These are phyloP conservation scores for Psylliodes chrysocephalus DNA, from an alignment of 2,888 invertebrate genomes.

Conservation along the genomic window DNA sequence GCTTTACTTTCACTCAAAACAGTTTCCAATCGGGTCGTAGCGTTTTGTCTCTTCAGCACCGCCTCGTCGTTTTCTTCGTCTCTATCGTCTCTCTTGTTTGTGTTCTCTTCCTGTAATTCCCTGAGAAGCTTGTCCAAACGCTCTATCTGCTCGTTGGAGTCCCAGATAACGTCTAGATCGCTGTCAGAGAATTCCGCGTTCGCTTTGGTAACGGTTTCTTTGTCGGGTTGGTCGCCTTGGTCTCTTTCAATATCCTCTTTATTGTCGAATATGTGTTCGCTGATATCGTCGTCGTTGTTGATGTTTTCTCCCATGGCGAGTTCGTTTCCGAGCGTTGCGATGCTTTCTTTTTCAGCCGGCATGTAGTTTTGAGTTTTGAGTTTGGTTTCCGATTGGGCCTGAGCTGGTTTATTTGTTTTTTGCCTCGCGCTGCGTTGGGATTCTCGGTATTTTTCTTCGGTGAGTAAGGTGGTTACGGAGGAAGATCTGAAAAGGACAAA, in stretches of 20 bases:
- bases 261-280: not conserved
- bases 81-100: not conserved
- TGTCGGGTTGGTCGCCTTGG: not conserved
- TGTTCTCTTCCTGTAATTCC: not conserved
- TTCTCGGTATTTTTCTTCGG: not conserved
- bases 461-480: not conserved
- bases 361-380: not conserved
- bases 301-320: not conserved
- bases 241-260: not conserved
- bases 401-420: not conserved
- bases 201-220: not conserved
- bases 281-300: not conserved
- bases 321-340: not conserved
- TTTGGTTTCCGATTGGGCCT: not conserved
- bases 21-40: not conserved
- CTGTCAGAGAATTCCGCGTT: not conserved
- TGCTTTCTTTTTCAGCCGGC: not conserved
- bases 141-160: not conserved
- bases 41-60: not conserved
- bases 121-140: not conserved
- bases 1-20: not conserved
- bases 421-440: not conserved
- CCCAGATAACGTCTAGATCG: conserved; percentile 1
- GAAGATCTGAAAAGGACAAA: conserved; percentile 9
- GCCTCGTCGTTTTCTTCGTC: not conserved